phyloP scores from a whole-genome alignment of 2,113 vertebrate genomes.

The Carollia perspicillata region DNA sequence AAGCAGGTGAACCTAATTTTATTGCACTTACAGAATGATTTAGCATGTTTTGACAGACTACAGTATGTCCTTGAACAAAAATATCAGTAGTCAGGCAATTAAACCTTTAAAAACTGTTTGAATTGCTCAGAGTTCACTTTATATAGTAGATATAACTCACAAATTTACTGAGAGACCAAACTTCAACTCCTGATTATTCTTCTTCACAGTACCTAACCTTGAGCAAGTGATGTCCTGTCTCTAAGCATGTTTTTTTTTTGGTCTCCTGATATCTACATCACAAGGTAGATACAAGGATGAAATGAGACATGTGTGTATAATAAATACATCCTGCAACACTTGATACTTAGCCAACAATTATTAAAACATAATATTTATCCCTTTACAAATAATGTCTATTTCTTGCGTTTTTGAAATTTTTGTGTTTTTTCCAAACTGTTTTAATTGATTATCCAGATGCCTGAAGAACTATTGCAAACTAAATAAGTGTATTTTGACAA shows the following conservation, averaged over 20 bases:
- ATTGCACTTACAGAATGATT: not conserved
- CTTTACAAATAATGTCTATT: not conserved
- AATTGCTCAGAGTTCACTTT: not conserved
- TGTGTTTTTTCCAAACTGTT: not conserved
- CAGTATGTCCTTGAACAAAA: constrained; percentile 6
- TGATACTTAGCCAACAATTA: not conserved
- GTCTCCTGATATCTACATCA: not conserved
- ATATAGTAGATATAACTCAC: not conserved
- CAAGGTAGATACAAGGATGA: not conserved
- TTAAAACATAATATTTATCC: not conserved
- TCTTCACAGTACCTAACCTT: not conserved
- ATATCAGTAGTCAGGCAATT: not conserved
- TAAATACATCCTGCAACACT: not conserved
- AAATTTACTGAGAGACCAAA: not conserved
- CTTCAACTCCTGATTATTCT: not conserved
- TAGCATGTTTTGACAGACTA: not conserved
- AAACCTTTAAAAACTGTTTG: not conserved
- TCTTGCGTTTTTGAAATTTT: not conserved
- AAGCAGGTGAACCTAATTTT: not conserved
- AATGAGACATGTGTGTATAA: not conserved
- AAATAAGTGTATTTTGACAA: not conserved
- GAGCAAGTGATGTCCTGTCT: not conserved
- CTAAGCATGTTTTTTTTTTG: not conserved
- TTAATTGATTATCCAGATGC: not conserved
- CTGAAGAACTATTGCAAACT: not conserved